Base-by-base conservation (phyloP, 2,797 vertebrate genomes). In the Oryzias sinensis region DNA sequence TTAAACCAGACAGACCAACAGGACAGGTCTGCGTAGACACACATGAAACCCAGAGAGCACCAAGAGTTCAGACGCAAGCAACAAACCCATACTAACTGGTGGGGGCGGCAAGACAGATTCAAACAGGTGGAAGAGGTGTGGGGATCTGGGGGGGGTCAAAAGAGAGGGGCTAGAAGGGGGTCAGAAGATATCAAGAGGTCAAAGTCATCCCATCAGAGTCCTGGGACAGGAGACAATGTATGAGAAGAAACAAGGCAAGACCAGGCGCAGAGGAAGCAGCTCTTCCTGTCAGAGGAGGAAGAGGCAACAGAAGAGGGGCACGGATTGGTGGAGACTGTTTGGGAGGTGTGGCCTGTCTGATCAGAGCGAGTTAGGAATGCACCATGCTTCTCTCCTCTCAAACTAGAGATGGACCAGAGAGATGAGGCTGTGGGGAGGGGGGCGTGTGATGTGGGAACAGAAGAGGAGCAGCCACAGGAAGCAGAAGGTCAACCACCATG, bases 61-160 rank as follows among this genome's bases (percentile, higher is more conserved):
- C 89, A 85, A 83, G 77, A 84, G 79, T 84, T 90, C 80, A 87
- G 84, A 93, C 70, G 88, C 91, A 93, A 93, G 92, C 92, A 90
- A 91, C 90, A 87, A 81, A 90, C 77, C 90, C 85, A 93, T 93
- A 92, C 63, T 71, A 84, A 11, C 70, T 60, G 73, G 72, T 83
- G 2, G 70, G 54, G 45, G 81, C 27, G 2, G 70, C 64, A 68
- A 81, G 67, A 77, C 77, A 89, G 77, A 53, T 83, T 90, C 87
- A 89, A 86, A 90, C 85, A 79, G 72, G 77, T 79, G 76, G 74
- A 65, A 55, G 56, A 79, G 72, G 73, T 55, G 60, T 65, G 71
- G 50, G 68, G n/a, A 63, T 53, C 53, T 50, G 53, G 49, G 24
- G 47, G 47, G 43, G 51, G 51, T 18, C 55, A 45, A 64, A 52